Evolutionary conservation across 2,888 invertebrate species (phyloP).

Genomic region (Nipponacmea schrenckii): DNA sequence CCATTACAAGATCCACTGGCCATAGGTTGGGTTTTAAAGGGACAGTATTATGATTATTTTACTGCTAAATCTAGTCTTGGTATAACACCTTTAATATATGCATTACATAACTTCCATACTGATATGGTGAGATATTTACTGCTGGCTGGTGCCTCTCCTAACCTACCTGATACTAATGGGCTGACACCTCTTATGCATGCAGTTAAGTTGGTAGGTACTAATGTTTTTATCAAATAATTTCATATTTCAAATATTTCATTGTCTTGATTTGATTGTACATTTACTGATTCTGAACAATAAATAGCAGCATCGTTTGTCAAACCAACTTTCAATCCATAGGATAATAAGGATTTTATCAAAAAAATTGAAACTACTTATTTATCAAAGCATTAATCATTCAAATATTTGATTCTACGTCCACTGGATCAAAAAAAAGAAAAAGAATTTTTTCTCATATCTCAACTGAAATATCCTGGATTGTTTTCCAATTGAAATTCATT

Average conservation of each 20-base stretch:
- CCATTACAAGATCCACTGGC: conserved; percentile 54
- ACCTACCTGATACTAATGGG: conserved; percentile 64
- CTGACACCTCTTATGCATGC: conserved; percentile 69
- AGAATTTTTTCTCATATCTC: too few species aligned
- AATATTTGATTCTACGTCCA: too few species aligned
- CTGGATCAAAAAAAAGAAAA: too few species aligned
- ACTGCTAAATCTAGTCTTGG: conserved; percentile 35
- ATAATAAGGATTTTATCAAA: too few species aligned
- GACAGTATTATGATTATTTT: conserved; percentile 45
- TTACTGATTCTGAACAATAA: too few species aligned
- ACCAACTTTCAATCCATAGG: too few species aligned
- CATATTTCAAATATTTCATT: too few species aligned
- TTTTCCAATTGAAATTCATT: neutral
- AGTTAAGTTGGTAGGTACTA: conserved; percentile 60
- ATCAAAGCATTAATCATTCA: too few species aligned
- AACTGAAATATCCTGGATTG: neutral
- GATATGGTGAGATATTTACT: conserved; percentile 63
- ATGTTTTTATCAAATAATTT: too few species aligned
- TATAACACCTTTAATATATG: conserved; percentile 65
- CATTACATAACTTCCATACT: conserved; percentile 63
- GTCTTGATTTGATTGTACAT: too few species aligned
- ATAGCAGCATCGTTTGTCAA: too few species aligned
- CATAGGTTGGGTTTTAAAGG: conserved; percentile 45
- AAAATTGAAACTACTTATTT: too few species aligned
- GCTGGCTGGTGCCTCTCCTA: conserved; percentile 63